Evolutionary conservation across 2,113 vertebrate species (phyloP).

Genomic region (Solea solea): DNA sequence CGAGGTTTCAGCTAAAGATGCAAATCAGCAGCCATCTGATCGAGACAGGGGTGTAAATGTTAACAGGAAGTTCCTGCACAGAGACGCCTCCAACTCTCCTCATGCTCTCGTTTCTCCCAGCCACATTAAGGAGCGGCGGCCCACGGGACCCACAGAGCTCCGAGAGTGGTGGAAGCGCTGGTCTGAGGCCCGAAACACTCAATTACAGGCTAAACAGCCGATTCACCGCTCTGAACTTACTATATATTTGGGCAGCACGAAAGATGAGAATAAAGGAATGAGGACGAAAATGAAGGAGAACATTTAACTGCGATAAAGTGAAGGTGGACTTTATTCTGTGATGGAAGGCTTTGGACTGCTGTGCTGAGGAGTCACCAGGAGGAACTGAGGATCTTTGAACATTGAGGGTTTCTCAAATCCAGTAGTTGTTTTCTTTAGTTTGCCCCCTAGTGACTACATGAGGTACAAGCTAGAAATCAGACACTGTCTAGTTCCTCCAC

Average conservation of each 20-base stretch:
- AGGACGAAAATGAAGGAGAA: no score
- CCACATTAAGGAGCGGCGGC: conserved; percentile 66
- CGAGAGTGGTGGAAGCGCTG: conserved; percentile 79
- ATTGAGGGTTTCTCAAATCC: no score
- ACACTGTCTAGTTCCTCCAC: no score
- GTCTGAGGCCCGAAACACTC: conserved; percentile 65
- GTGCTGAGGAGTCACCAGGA: no score
- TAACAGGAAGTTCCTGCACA: conserved; percentile 63
- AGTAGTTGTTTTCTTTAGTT: no score
- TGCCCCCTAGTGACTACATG: no score
- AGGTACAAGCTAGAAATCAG: no score
- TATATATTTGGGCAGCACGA: conserved; percentile 73
- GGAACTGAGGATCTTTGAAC: no score
- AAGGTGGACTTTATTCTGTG: no score
- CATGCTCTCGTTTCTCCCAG: conserved; percentile 54
- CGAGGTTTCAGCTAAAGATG: conserved; percentile 10
- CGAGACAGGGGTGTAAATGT: conserved; percentile 25
- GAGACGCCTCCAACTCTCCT: conserved; percentile 44
- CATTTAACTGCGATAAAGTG: no score
- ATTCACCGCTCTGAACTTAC: conserved; percentile 79
- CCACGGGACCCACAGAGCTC: conserved; percentile 70
- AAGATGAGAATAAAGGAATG: conserved; percentile 44
- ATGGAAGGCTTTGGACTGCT: no score
- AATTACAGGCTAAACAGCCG: conserved; percentile 27
- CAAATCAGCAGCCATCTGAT: conserved; percentile 12